Conservation (phyloP, 1,140 invertebrate species). For the Octopus bimaculoides region DNA sequence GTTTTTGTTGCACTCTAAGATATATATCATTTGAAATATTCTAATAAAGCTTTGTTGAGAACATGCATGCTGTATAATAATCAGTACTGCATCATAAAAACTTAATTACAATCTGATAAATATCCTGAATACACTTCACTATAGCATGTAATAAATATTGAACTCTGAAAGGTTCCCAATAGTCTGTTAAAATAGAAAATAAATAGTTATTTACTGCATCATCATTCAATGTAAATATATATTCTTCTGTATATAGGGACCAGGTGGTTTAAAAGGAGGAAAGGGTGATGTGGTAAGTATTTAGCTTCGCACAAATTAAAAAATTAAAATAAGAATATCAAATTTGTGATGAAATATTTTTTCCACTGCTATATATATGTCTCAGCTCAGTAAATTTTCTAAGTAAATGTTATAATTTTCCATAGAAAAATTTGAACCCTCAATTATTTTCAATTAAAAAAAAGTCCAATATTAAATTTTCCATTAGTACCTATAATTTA, state of each 20-base stretch:
- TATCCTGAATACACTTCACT: no score
- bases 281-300: conserved; percentile 62
- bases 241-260: conserved; percentile 19
- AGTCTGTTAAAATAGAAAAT: no score
- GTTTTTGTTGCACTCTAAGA: no score
- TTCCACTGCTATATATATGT: not conserved
- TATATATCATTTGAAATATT: no score
- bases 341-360: not conserved
- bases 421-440: not conserved
- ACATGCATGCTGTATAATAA: no score
- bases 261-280: conserved; percentile 25
- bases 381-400: not conserved
- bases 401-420: not conserved
- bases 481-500: not conserved
- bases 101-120: no score
- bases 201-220: no score
- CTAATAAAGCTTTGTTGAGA: no score
- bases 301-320: conserved; percentile 45
- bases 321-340: not conserved
- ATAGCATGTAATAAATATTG: no score
- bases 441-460: not conserved
- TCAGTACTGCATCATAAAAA: no score
- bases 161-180: no score
- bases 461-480: not conserved
- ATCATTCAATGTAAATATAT: not conserved